Evolutionary conservation across 2,797 vertebrate genomes (phyloP), one percentile per base, ranked within the genome.

Genomic region (Amniataba percoides): DNA sequence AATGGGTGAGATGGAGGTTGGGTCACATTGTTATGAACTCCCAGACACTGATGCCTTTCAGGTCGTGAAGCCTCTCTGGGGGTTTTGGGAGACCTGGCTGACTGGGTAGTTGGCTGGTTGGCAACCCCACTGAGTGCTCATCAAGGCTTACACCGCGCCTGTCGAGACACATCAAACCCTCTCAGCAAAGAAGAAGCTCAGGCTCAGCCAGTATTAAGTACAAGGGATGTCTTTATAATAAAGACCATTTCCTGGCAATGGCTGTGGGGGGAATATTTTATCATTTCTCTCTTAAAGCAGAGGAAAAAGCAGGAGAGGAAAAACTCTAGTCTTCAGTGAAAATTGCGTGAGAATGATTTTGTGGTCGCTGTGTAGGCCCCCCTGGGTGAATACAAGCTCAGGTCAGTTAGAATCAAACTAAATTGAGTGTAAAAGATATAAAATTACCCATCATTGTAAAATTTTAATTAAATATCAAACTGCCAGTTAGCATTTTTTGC

Each of bases 11-110:
- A 86, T 76, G 81, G 83, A 74, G 83, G 56, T 43, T 23, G 52
- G 86, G 82, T 81, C 60, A 46, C 82, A 65, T 84, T 86, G 85
- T 90, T 89, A 88, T 89, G 85, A 89, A 92, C 88, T 92, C 78
- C 78, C 67, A 77, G 75, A 81, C 88, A 78, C 77, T 79, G 86
- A 85, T 83, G 85, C 65, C 82, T 88, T 83, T 84, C 70, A 82
- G 82, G 91, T 78, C 51, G 59, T 55, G 58, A 2, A n/a, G 78
- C 42, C 70, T 82, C 84, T 70, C 83, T 34, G 80, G 66, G 65
- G 83, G 70, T 52, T 78, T 60, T n/a, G 51, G 67, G 79, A 78
- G 74, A 74, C 65, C 66, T 40, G 82, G 80, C 80, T 67, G 74
- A 66, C 71, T 45, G 64, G 46, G 68, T 60, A 48, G 65, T 79